Conservation (phyloP, 2,113 vertebrate genomes). For the Brachypodius melanocephalos region DNA sequence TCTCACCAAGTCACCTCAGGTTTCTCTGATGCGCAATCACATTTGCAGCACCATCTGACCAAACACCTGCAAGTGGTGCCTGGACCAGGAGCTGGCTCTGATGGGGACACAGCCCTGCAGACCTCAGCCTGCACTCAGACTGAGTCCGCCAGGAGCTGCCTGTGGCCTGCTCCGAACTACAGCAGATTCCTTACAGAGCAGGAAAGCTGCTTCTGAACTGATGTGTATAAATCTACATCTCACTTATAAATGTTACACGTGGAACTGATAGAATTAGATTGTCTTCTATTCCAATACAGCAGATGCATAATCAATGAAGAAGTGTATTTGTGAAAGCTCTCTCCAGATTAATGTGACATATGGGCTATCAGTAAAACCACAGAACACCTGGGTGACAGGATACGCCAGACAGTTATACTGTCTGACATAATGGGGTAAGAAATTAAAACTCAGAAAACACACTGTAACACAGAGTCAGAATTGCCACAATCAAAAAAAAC, state of each 20-base stretch:
- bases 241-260: background rate
- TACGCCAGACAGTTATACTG: background rate
- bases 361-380: background rate
- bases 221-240: background rate
- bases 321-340: background rate
- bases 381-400: background rate
- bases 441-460: background rate
- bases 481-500: background rate
- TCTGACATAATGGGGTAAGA: background rate
- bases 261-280: background rate
- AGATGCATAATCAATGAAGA: background rate
- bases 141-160: background rate
- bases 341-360: background rate
- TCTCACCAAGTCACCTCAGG: background rate
- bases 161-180: background rate
- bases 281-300: background rate
- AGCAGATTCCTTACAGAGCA: background rate
- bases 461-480: background rate
- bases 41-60: background rate
- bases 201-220: background rate
- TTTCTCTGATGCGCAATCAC: accelerated
- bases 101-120: background rate
- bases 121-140: background rate
- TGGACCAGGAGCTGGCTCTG: background rate
- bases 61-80: background rate